Conservation (phyloP, 2,113 vertebrate genomes). For the Anser cygnoides region DNA sequence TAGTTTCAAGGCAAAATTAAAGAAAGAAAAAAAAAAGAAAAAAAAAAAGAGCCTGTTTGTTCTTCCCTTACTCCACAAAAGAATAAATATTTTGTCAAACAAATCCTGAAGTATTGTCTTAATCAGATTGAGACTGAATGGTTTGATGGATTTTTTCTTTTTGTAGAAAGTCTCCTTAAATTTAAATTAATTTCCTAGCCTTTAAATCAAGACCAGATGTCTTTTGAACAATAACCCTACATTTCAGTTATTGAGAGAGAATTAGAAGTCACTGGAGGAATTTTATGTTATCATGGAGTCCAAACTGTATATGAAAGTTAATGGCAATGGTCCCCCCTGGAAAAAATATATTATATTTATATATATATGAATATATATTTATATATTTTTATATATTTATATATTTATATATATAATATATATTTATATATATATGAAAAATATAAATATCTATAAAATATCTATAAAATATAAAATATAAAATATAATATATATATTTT, state of each 20-base stretch:
- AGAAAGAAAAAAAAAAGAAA: neutral
- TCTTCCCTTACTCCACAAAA: neutral
- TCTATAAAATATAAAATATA: no score
- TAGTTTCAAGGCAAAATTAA: neutral
- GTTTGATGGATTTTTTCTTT: constrained; percentile 33
- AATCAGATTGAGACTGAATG: neutral
- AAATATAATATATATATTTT: no score
- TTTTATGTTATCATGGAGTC: neutral
- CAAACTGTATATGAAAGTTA: neutral
- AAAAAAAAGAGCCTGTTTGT: neutral
- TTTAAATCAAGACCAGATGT: constrained; percentile 25
- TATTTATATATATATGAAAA: no score
- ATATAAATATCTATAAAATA: no score
- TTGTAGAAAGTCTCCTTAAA: constrained; percentile 10
- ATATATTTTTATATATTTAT: no score
- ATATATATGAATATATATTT: no score
- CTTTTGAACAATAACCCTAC: neutral
- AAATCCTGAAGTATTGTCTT: neutral
- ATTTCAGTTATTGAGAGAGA: neutral
- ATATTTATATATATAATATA: no score
- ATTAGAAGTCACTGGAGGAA: neutral
- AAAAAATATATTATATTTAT: no score
- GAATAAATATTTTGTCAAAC: neutral
- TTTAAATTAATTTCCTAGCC: neutral
- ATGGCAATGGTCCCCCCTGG: neutral